Evolutionary conservation across 2,113 vertebrate species (phyloP).

Genomic region (Scolopax mira): DNA sequence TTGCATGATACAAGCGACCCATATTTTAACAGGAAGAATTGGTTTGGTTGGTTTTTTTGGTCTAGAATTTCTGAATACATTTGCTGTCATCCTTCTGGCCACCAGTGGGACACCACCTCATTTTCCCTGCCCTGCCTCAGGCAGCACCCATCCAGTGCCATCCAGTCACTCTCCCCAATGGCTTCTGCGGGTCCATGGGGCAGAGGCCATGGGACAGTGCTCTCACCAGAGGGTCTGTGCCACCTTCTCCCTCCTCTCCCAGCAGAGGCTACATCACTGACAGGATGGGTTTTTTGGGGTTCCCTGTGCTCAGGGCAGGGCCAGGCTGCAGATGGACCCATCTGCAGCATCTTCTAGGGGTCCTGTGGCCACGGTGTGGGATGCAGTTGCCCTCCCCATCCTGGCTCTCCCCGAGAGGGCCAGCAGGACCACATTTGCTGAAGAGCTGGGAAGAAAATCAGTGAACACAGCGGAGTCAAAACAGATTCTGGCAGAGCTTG

Average conservation of each 20-base stretch:
- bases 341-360: accelerated
- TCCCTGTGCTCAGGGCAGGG: background rate
- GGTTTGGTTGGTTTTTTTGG: too few species aligned
- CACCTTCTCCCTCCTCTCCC: background rate
- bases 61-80: background rate
- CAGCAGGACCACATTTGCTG: background rate
- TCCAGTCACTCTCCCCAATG: accelerated
- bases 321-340: accelerated
- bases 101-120: accelerated
- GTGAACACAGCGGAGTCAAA: slow-evolving; percentile 16
- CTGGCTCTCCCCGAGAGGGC: background rate
- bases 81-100: background rate
- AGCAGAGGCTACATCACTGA: accelerated
- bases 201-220: too few species aligned
- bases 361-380: accelerated
- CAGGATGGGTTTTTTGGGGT: accelerated
- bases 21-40: background rate
- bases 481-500: slow-evolving; percentile 26
- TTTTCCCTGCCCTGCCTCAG: background rate
- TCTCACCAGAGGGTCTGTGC: background rate
- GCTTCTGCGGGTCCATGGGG: accelerated
- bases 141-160: accelerated
- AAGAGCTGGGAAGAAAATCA: slow-evolving; percentile 44
- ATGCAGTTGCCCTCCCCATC: background rate
- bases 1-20: background rate